Conservation (phyloP, 2,888 invertebrate genomes). For the Pherbina coryleti region DNA sequence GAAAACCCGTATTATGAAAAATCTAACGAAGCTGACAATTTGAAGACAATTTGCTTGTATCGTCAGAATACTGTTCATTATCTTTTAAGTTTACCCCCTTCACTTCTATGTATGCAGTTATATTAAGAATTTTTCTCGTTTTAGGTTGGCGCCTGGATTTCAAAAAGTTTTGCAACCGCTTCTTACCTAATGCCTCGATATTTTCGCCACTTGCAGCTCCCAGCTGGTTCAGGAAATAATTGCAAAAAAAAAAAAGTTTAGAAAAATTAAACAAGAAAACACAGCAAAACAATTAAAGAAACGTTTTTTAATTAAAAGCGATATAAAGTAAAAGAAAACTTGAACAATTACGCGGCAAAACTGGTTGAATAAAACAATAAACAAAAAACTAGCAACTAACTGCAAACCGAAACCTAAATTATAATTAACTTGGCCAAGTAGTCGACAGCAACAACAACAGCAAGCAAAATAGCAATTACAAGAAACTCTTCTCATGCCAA, state of each 20-base stretch:
- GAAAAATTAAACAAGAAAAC: neutral
- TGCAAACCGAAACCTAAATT: slow-evolving; percentile 8
- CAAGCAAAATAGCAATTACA: neutral
- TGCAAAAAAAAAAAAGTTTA: neutral
- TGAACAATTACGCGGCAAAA: slow-evolving; percentile 29
- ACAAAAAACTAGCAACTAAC: neutral
- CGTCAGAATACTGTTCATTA: too few relatives aligned
- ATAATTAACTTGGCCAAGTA: slow-evolving; percentile 33
- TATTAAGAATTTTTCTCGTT: too few relatives aligned
- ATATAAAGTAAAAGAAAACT: slow-evolving; percentile 17
- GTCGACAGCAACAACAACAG: slow-evolving; percentile 3
- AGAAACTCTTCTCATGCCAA: neutral
- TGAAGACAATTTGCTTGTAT: too few relatives aligned
- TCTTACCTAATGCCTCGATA: neutral
- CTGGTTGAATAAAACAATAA: slow-evolving; percentile 20
- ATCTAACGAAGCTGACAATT: too few relatives aligned
- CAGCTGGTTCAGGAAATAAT: neutral
- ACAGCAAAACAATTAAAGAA: neutral
- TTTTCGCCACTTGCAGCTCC: neutral
- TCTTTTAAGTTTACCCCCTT: too few relatives aligned
- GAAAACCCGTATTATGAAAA: too few relatives aligned
- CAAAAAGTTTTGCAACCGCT: slow-evolving; percentile 10
- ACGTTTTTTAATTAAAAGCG: slow-evolving; percentile 24
- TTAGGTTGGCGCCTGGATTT: too few relatives aligned
- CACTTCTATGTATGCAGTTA: too few relatives aligned